A percentile compares a stretch with the other conserved stretches of the same genome.
These are phyloP conservation scores for Lasiurus cinereus DNA, from an alignment of 2,113 vertebrate species.

Conservation along the genomic window DNA sequence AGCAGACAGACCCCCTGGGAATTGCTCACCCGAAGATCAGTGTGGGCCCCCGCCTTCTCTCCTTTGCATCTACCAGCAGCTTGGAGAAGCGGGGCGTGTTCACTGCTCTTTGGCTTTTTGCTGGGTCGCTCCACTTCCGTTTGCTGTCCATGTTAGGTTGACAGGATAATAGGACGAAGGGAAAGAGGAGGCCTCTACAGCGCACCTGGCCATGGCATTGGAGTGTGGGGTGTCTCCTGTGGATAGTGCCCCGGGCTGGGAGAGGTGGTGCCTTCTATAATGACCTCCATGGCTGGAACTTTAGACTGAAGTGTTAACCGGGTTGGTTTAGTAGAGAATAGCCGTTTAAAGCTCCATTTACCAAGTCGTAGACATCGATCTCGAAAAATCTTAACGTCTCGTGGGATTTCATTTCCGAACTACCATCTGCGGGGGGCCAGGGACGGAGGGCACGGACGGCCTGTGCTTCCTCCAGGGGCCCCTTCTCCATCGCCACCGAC, in stretches of 20 bases:
- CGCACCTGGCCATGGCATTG: conserved; percentile 51
- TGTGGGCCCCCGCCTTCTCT: conserved; percentile 43
- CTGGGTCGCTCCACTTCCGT: neutral
- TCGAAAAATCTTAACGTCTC: neutral
- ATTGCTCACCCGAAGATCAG: neutral
- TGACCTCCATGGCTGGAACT: neutral
- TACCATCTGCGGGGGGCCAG: conserved; percentile 10
- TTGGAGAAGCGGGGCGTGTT: neutral
- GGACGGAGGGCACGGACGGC: neutral
- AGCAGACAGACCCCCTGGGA: neutral
- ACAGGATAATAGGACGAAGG: conserved; percentile 13
- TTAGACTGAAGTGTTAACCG: neutral
- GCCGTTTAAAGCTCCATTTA: neutral
- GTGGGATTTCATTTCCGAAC: conserved; percentile 56
- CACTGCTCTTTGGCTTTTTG: neutral
- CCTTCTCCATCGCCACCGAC: neutral
- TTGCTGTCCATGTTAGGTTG: neutral
- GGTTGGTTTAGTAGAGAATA: conserved; percentile 2
- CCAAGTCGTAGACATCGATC: neutral
- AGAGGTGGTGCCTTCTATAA: neutral
- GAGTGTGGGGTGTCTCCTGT: neutral
- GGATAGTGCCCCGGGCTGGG: neutral
- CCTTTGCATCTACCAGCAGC: neutral
- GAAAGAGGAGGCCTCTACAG: conserved; percentile 18
- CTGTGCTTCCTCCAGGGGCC: neutral